phyloP scores from a whole-genome alignment of 2,797 vertebrate species.

The Kryptopterus vitreolus region DNA sequence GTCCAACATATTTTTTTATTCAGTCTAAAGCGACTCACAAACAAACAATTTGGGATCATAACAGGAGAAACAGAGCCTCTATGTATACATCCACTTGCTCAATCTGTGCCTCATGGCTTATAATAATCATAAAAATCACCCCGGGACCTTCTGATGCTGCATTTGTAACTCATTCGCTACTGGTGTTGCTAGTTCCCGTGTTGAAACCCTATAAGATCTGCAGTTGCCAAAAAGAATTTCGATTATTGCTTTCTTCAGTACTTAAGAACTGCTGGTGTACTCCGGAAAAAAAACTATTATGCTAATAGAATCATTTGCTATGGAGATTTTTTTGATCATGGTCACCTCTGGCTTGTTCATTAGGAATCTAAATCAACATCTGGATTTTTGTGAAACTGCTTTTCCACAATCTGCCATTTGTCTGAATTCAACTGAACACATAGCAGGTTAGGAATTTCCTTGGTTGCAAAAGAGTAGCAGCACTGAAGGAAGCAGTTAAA shows the following conservation, averaged over 20 bases:
- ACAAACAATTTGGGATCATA: not conserved
- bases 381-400: not conserved
- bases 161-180: not conserved
- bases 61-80: not conserved
- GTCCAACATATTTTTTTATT: not conserved
- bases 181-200: not conserved
- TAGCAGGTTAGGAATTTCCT: not conserved
- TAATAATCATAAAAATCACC: not conserved
- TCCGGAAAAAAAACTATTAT: not conserved
- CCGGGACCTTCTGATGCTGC: not conserved
- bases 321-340: not conserved
- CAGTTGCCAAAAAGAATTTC: not conserved
- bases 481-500: not conserved
- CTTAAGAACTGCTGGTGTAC: not conserved
- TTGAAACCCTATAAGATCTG: not conserved
- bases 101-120: not conserved
- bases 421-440: not conserved
- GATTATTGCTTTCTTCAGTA: not conserved
- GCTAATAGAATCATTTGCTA: too few relatives aligned
- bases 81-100: not conserved
- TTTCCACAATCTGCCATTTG: not conserved
- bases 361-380: not conserved
- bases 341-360: not conserved
- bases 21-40: not conserved
- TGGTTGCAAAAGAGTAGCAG: not conserved